A percentile compares a stretch with the other conserved stretches of the same genome.
Conservation (phyloP, 2,888 invertebrate species). For the Imbricaverruca yamaguchii region DNA sequence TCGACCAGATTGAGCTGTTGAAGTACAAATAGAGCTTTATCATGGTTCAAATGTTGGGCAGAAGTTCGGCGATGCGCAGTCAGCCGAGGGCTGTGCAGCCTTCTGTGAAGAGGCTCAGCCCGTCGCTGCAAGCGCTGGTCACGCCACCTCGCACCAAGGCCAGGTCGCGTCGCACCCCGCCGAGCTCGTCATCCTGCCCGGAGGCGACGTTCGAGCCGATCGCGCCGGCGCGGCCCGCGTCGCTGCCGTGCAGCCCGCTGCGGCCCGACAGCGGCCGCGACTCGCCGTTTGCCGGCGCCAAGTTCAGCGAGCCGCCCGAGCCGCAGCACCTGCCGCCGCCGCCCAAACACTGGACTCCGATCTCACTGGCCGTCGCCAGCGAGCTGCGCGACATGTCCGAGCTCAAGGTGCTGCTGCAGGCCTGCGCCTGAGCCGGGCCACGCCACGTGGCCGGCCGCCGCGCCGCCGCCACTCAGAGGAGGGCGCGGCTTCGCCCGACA, state of each 20-base stretch:
- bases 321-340: conserved; percentile 70
- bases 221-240: conserved; percentile 3
- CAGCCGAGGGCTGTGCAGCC: neutral
- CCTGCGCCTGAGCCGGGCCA: conserved; percentile 2
- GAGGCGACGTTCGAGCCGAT: conserved; percentile 3
- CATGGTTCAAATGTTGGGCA: conserved; percentile 8
- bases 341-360: conserved; percentile 65
- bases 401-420: conserved; percentile 9
- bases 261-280: neutral
- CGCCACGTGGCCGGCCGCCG: neutral
- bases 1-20: neutral
- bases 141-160: conserved; percentile 10
- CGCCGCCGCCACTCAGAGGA: neutral
- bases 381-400: neutral
- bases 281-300: conserved; percentile 56
- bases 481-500: neutral
- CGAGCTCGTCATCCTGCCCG: neutral
- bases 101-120: neutral
- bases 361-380: neutral
- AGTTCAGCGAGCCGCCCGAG: conserved; percentile 73
- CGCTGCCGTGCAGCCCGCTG: neutral
- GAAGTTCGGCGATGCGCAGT: conserved; percentile 11
- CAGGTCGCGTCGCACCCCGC: neutral
- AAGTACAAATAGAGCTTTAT: conserved; percentile 13
- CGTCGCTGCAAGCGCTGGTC: conserved; percentile 1